Evolutionary conservation across 2,797 vertebrate species (phyloP).

Genomic region (Clarias pachynema): DNA sequence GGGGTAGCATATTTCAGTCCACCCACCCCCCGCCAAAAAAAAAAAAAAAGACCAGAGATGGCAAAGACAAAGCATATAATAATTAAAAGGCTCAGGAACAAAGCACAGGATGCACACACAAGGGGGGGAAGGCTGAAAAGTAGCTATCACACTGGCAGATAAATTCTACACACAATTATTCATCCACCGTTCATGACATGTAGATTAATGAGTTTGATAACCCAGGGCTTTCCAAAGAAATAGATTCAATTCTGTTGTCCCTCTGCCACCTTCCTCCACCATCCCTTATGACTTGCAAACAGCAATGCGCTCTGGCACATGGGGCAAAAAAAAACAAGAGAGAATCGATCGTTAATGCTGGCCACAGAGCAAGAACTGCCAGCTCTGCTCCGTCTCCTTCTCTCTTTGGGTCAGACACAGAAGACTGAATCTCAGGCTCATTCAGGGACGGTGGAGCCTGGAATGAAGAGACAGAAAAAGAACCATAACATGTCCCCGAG

Average conservation of each 20-base stretch:
- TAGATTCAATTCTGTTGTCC: constrained; percentile 83
- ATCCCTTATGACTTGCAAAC: constrained; percentile 74
- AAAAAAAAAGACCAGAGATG: constrained; percentile 69
- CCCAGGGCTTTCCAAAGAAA: constrained; percentile 88
- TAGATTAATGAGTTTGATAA: constrained; percentile 99
- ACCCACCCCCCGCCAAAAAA: constrained; percentile 52
- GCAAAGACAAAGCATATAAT: constrained; percentile 93
- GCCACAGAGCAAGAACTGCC: constrained; percentile 47
- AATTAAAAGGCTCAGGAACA: constrained; percentile 81
- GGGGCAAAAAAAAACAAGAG: constrained; percentile 56
- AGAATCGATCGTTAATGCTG: constrained; percentile 64
- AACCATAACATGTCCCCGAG: constrained; percentile 25
- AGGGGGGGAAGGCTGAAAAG: constrained; percentile 82
- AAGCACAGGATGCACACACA: constrained; percentile 75
- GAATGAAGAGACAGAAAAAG: not conserved
- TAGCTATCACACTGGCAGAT: constrained; percentile 97
- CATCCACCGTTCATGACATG: constrained; percentile 95
- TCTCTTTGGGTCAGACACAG: constrained; percentile 12
- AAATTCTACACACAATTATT: constrained; percentile 99
- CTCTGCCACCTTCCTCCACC: constrained; percentile 64
- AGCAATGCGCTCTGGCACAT: constrained; percentile 67
- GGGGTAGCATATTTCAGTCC: constrained; percentile 76
- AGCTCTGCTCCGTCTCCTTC: constrained; percentile 34
- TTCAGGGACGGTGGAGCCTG: not conserved
- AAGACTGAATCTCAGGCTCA: not conserved